These are phyloP conservation scores for Petromus typicus DNA, from an alignment of 2,113 vertebrate genomes.

Conservation along the genomic window DNA sequence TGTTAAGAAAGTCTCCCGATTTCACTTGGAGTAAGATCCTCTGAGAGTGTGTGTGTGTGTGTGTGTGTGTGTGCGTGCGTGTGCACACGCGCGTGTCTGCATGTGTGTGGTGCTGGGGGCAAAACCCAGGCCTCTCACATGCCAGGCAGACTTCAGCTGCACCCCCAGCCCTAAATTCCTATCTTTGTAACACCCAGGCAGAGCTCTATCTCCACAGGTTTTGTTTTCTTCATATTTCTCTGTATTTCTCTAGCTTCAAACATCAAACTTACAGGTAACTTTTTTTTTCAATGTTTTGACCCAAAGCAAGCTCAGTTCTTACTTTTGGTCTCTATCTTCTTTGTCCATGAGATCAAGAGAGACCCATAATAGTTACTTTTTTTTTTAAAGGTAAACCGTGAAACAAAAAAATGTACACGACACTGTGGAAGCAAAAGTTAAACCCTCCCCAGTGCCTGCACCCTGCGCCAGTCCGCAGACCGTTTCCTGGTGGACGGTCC, in stretches of 20 bases:
- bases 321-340: constrained; percentile 21
- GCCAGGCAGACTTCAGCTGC: not conserved
- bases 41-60: not conserved
- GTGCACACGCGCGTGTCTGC: too few species aligned
- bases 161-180: not conserved
- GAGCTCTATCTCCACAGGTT: not conserved
- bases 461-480: not conserved
- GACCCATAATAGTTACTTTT: not conserved
- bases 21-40: constrained; percentile 10
- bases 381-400: not conserved
- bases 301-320: constrained; percentile 33
- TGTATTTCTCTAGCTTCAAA: constrained; percentile 23
- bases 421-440: constrained; percentile 5
- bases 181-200: not conserved
- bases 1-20: not conserved
- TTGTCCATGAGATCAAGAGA: not conserved
- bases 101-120: not conserved
- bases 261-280: not conserved
- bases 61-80: not conserved
- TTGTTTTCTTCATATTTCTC: constrained; percentile 31
- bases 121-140: not conserved
- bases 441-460: not conserved
- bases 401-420: constrained; percentile 39
- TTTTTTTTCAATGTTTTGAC: not conserved
- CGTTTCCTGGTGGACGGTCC: not conserved